Conservation (phyloP, 2,113 vertebrate species). For the Climacteris rufus region DNA sequence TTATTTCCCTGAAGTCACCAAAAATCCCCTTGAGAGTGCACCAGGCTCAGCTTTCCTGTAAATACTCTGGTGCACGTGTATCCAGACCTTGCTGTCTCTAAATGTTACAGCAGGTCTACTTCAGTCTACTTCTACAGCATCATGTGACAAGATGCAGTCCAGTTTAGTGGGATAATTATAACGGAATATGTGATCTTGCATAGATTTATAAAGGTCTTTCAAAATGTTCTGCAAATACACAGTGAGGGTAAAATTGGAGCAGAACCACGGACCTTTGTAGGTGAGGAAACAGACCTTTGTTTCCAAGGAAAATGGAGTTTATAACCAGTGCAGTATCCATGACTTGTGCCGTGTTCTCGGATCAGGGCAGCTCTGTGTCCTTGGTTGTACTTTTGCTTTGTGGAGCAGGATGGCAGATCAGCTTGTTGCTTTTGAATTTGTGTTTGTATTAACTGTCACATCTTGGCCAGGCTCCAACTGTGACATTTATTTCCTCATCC, state of each 20-base stretch:
- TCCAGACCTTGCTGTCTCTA: neutral
- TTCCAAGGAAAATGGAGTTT: neutral
- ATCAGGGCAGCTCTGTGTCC: neutral
- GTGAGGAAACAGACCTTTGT: no score
- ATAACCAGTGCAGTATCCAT: accelerated
- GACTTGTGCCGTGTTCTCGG: neutral
- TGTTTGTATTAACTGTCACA: neutral
- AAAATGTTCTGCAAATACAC: neutral
- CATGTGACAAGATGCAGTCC: neutral
- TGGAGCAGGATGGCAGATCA: neutral
- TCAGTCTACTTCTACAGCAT: neutral
- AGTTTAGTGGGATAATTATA: neutral
- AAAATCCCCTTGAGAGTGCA: neutral
- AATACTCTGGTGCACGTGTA: neutral
- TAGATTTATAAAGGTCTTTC: neutral
- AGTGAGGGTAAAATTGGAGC: neutral
- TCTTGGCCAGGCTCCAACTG: neutral
- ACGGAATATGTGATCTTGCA: neutral
- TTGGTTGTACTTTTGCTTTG: neutral
- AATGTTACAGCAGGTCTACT: neutral
- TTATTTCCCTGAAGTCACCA: neutral
- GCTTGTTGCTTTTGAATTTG: neutral
- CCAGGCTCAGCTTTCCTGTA: neutral
- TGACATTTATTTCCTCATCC: neutral
- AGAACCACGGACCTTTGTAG: neutral